A percentile compares a stretch with the other conserved stretches of the same genome.
These are phyloP conservation scores for Pollenia angustigena DNA, from an alignment of 2,888 invertebrate genomes.

Conservation along the genomic window DNA sequence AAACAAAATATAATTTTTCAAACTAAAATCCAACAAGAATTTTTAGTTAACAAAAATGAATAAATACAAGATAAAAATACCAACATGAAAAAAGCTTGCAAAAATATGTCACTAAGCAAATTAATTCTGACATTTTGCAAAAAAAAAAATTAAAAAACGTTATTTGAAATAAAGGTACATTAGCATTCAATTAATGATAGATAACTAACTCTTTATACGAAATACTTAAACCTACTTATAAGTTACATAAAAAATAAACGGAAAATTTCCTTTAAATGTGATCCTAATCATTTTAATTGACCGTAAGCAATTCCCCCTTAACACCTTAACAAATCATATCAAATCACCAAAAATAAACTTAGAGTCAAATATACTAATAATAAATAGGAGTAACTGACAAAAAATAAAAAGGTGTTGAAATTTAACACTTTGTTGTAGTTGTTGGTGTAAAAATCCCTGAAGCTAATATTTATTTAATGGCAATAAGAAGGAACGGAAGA, in stretches of 20 bases:
- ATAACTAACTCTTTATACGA: too few relatives aligned
- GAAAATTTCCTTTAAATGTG: conserved; percentile 2
- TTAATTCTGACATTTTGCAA: conserved; percentile 15
- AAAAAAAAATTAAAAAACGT: background rate
- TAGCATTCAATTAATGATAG: too few relatives aligned
- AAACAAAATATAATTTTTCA: background rate
- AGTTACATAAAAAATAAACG: background rate
- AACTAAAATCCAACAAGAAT: background rate
- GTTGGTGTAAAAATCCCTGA: conserved; percentile 42
- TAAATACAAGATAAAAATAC: background rate
- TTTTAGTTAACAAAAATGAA: background rate
- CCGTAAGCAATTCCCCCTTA: conserved; percentile 35
- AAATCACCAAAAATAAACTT: conserved; percentile 38
- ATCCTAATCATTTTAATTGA: conserved; percentile 58
- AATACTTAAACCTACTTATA: background rate
- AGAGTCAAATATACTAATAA: background rate
- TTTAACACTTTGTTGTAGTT: conserved; percentile 29
- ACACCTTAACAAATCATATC: conserved; percentile 50
- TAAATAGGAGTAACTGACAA: background rate
- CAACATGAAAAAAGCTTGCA: background rate
- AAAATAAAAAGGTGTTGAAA: conserved; percentile 58
- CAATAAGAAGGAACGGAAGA: conserved; percentile 1
- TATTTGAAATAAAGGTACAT: too few relatives aligned
- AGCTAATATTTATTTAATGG: conserved; percentile 64
- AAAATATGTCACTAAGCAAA: conserved; percentile 51